Conservation (phyloP, 1,140 invertebrate genomes). For the Drosophila repleta region DNA sequence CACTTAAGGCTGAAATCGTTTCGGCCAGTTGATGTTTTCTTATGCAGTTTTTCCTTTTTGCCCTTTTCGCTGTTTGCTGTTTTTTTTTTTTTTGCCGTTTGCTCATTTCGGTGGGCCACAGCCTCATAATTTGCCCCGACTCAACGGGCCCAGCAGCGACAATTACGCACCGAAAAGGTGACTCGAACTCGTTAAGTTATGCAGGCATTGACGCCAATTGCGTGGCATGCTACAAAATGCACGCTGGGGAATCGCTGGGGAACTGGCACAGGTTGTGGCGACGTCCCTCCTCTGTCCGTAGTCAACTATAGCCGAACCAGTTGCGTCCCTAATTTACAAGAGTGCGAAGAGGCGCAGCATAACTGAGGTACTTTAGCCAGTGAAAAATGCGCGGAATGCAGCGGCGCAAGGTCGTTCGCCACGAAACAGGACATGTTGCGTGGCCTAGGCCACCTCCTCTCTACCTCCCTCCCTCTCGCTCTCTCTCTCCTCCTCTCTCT, state of each 20-base stretch:
- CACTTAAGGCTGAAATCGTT: conserved; percentile 52
- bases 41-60: conserved; percentile 13
- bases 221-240: conserved; percentile 60
- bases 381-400: conserved; percentile 67
- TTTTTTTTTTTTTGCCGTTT: neutral
- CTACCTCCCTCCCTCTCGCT: neutral
- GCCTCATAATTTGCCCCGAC: conserved; percentile 44
- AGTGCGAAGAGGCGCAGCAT: conserved; percentile 61
- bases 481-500: neutral
- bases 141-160: conserved; percentile 28
- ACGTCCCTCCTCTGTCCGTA: neutral
- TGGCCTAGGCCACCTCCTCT: conserved; percentile 32
- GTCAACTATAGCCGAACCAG: conserved; percentile 46
- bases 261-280: neutral
- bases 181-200: conserved; percentile 66
- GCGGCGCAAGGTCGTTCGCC: conserved; percentile 59
- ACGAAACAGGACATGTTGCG: conserved; percentile 2
- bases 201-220: conserved; percentile 67
- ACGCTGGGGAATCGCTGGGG: conserved; percentile 47
- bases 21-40: conserved; percentile 37
- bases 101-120: conserved; percentile 38
- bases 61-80: neutral
- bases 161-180: conserved; percentile 51
- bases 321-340: conserved; percentile 55
- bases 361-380: conserved; percentile 56